phyloP scores from a whole-genome alignment of 2,797 vertebrate genomes.

The Rhinogobio ventralis region DNA sequence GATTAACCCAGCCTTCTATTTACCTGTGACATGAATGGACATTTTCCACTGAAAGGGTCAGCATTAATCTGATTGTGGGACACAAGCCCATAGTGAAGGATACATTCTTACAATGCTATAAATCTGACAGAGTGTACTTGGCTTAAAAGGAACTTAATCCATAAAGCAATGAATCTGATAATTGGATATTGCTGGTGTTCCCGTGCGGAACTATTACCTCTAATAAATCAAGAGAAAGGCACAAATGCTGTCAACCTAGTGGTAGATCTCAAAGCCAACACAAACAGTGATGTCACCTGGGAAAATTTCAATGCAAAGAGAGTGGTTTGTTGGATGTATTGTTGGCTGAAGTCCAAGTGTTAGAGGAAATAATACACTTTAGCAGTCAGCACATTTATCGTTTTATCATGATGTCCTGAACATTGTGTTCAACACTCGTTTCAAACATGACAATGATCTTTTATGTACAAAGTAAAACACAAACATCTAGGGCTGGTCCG shows the following conservation, averaged over 20 bases:
- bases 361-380: slow-evolving; percentile 31
- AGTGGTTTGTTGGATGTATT: slow-evolving; percentile 28
- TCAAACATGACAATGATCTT: background rate
- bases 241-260: slow-evolving; percentile 13
- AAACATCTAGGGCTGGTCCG: too few relatives aligned
- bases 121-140: slow-evolving; percentile 29
- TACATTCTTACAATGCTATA: slow-evolving; percentile 28
- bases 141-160: slow-evolving; percentile 18
- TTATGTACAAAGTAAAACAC: background rate
- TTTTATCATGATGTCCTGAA: slow-evolving; percentile 18
- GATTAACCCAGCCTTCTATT: background rate
- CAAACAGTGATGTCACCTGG: slow-evolving; percentile 33
- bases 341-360: background rate
- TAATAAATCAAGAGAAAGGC: slow-evolving; percentile 27
- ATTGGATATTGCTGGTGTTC: background rate
- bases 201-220: background rate
- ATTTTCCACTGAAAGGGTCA: slow-evolving; percentile 10
- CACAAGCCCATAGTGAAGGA: slow-evolving; percentile 18
- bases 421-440: slow-evolving; percentile 6
- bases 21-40: background rate
- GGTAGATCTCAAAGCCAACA: slow-evolving; percentile 22
- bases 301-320: background rate
- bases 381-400: slow-evolving; percentile 20
- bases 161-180: slow-evolving; percentile 23
- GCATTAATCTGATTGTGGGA: slow-evolving; percentile 13